These are phyloP conservation scores for Oligia latruncula DNA, from an alignment of 2,888 invertebrate genomes.

Conservation along the genomic window DNA sequence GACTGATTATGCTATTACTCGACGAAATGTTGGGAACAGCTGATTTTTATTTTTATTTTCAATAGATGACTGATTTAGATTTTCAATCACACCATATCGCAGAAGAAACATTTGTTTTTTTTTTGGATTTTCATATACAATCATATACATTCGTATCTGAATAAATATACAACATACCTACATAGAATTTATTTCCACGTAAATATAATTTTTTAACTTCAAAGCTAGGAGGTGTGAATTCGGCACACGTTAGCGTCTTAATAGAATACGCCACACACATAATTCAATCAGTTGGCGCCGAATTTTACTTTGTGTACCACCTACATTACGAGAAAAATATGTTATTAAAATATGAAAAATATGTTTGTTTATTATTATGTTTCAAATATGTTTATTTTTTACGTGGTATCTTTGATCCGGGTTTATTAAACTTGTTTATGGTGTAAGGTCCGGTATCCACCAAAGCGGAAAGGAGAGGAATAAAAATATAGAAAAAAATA, in stretches of 20 bases:
- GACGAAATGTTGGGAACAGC: background rate
- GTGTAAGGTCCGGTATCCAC: too few species aligned
- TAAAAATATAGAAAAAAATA: too few species aligned
- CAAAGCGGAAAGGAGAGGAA: too few species aligned
- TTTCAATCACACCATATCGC: background rate
- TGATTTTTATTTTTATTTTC: background rate
- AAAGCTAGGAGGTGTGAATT: conserved; percentile 26
- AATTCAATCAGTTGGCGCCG: conserved; percentile 45
- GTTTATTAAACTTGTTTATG: conserved; percentile 3
- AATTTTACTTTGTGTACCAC: conserved; percentile 30
- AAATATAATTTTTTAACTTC: conserved; percentile 24
- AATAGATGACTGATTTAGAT: too few species aligned
- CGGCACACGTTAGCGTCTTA: conserved; percentile 34
- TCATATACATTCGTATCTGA: background rate
- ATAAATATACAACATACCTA: background rate
- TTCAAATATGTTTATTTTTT: conserved; percentile 25
- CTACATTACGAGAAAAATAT: conserved; percentile 23
- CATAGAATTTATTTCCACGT: background rate
- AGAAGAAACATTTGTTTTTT: background rate
- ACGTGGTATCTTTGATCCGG: conserved; percentile 22
- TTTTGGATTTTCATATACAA: too few species aligned
- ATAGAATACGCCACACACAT: conserved; percentile 60
- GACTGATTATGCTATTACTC: too few species aligned
- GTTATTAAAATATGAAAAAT: background rate
- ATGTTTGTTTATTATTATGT: too few species aligned